Evolutionary conservation across 1,140 invertebrate species (phyloP), one percentile per base, ranked within the genome.

Genomic region (Pseudoatta argentina): DNA sequence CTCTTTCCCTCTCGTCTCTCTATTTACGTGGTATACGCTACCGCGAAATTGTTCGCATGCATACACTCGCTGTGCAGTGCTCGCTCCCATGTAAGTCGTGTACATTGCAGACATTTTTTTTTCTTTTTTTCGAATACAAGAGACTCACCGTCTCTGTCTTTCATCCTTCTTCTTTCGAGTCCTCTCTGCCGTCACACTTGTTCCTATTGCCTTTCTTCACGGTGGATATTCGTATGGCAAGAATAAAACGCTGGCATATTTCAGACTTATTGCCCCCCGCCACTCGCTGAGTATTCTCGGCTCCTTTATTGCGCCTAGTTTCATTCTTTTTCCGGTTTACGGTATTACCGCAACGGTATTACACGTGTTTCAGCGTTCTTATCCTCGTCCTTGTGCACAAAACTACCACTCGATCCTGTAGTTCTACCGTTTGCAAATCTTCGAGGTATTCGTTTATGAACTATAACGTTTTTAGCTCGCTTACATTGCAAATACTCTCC

Each of bases 231-330:
- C 89, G 86, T 85, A 82, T 86, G 79, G 71, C 61, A 85, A 87
- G 83, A 93, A 93, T 91, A 93, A 93, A 93, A 93, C 89, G 87
- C 88, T 66, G 87, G 88, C 90, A 93, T 92, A 93, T 93, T 93
- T 93, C 92, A 93, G 91, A 93, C 92, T 93, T 93, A 93, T 93
- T 93, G 92, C 61, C n/a, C 24, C 7, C 53, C 14, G 63, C 16
- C 78, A 66, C 72, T 59, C 69, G 69, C 73, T 72, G 73, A 86
- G 78, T 77, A 85, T 89, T 71, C 85, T 57, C 75, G 61, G 77
- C 55, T 87, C 92, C 92, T 93, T 93, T 93, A 93, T 93, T 89
- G 90, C 90, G 87, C 87, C 88, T 86, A 88, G 87, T 93, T 93
- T 92, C 91, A 91, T 92, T 92, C 87, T 89, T 88, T 30, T 89